A percentile compares a stretch with the other conserved stretches of the same genome.
Evolutionary conservation across 2,797 vertebrate genomes (phyloP).

Genomic region (Sylvia borin): DNA sequence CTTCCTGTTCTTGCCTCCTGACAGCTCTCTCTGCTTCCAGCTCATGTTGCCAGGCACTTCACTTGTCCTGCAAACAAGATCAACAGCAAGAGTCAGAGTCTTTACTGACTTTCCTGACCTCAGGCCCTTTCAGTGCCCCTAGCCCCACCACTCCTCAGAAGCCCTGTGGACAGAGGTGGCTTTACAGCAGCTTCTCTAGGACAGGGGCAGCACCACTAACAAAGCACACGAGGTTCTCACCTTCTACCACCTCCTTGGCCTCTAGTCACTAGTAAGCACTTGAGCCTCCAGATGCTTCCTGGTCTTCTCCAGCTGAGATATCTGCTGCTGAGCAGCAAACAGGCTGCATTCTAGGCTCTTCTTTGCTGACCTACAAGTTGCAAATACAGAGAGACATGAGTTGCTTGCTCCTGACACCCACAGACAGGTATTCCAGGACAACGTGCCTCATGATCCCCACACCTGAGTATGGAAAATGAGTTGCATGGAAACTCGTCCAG

Average conservation of each 20-base stretch:
- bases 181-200: background rate
- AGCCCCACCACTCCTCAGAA: background rate
- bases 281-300: constrained; percentile 80
- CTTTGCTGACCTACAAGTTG: constrained; percentile 45
- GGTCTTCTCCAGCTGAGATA: constrained; percentile 78
- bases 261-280: constrained; percentile 75
- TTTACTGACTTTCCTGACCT: background rate
- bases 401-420: background rate
- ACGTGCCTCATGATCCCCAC: background rate
- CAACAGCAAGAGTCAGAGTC: background rate
- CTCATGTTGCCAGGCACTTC: constrained; percentile 78
- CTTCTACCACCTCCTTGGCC: constrained; percentile 82
- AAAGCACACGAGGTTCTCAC: constrained; percentile 63
- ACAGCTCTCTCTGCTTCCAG: constrained; percentile 70
- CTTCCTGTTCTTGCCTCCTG: constrained; percentile 67
- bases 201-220: background rate
- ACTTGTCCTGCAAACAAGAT: constrained; percentile 79
- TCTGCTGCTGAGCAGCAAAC: constrained; percentile 75
- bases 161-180: background rate
- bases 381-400: background rate
- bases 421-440: background rate
- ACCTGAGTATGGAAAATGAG: background rate
- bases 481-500: background rate
- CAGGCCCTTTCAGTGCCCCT: background rate
- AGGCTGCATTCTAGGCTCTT: constrained; percentile 71